Percentiles rank a stretch among this genome's conserved stretches.
Evolutionary conservation across 2,113 vertebrate species (phyloP).

Genomic region (Beaufortia kweichowensis): DNA sequence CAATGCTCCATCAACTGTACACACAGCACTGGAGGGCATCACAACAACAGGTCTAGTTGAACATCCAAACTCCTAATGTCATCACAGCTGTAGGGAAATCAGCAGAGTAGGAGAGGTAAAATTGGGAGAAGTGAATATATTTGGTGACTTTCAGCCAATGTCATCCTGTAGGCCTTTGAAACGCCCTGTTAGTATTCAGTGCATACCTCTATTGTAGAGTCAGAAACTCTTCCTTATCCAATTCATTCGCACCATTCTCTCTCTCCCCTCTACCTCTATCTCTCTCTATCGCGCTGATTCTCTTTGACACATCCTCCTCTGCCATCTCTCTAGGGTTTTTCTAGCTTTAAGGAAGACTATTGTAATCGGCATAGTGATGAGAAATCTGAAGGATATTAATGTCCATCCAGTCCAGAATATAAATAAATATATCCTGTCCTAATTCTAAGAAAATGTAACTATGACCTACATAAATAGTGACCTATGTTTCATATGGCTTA

Average conservation of each 20-base stretch:
- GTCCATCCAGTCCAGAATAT: not conserved
- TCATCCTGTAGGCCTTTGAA: slow-evolving; percentile 47
- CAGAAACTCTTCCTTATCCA: slow-evolving; percentile 36
- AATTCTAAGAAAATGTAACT: not conserved
- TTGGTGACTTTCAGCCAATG: slow-evolving; percentile 62
- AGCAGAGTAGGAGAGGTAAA: not conserved
- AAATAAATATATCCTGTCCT: slow-evolving; percentile 40
- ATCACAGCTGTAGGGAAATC: slow-evolving; percentile 15
- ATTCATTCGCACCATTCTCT: slow-evolving; percentile 7
- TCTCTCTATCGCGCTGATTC: slow-evolving; percentile 16
- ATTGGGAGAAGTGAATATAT: slow-evolving; percentile 50
- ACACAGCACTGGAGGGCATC: not conserved
- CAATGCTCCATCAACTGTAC: not conserved
- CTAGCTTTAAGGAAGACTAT: slow-evolving; percentile 1
- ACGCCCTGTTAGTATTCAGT: slow-evolving; percentile 21
- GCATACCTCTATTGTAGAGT: slow-evolving; percentile 27
- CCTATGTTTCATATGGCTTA: not conserved
- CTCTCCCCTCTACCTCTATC: not conserved
- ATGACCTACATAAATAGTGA: slow-evolving; percentile 19
- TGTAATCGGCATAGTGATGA: slow-evolving; percentile 23
- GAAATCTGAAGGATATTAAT: slow-evolving; percentile 35
- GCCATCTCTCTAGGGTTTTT: slow-evolving; percentile 29
- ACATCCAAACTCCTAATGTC: not conserved
- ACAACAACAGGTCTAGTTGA: not conserved
- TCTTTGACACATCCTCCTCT: slow-evolving; percentile 17